Percentiles rank a stretch among this genome's conserved stretches.
Conservation (phyloP, 1,140 invertebrate genomes). For the Neodiprion fabricii region DNA sequence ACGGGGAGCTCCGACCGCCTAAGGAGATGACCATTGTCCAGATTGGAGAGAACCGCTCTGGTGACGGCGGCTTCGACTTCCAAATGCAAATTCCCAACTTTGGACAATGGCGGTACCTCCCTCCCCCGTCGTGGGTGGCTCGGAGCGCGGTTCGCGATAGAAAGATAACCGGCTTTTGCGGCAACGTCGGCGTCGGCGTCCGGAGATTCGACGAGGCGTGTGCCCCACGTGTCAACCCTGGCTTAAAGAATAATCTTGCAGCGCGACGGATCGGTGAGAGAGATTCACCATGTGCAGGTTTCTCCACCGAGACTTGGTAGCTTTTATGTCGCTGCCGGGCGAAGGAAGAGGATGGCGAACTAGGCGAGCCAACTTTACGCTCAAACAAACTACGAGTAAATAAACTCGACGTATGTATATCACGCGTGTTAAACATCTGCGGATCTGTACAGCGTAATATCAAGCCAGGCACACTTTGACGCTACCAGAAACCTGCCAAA, state of each 20-base stretch:
- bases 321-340: no score
- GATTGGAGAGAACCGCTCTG: not conserved
- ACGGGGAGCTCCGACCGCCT: not conserved
- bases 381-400: no score
- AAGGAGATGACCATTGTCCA: conserved; percentile 5
- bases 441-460: no score
- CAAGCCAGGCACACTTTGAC: no score
- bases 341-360: no score
- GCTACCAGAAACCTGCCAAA: no score
- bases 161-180: conserved; percentile 2
- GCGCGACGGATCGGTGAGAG: no score
- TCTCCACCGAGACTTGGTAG: no score
- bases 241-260: not conserved
- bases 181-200: not conserved
- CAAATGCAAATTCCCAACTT: conserved; percentile 42
- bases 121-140: conserved; percentile 11
- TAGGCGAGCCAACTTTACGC: no score
- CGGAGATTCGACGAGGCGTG: conserved; percentile 26
- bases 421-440: no score
- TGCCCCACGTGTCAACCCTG: conserved; percentile 35
- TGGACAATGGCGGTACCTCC: not conserved
- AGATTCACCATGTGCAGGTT: no score
- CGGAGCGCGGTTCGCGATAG: not conserved
- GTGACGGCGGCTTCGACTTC: conserved; percentile 32
- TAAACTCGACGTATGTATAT: no score